Percentiles rank a stretch among this genome's conserved stretches.
phyloP scores from a whole-genome alignment of 2,797 vertebrate genomes.

The Cryptoblepharus egeriae region DNA sequence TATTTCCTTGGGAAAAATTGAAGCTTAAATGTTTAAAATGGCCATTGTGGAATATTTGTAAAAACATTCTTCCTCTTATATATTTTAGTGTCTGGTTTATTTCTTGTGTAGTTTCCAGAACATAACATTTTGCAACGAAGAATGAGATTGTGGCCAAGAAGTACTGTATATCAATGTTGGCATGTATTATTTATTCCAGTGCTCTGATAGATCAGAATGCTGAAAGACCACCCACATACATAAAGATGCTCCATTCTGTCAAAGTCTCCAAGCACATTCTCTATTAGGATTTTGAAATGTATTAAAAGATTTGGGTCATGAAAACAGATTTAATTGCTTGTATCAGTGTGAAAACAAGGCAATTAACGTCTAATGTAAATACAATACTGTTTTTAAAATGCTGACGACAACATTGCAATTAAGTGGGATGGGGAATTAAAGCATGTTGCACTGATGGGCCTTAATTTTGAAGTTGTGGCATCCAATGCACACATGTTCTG shows the following conservation, averaged over 20 bases:
- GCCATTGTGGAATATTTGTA: neutral
- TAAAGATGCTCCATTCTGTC: neutral
- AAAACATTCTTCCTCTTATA: neutral
- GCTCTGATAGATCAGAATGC: neutral
- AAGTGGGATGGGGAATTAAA: neutral
- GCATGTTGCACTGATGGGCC: neutral
- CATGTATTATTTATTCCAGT: neutral
- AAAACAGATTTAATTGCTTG: conserved; percentile 14
- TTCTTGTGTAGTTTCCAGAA: neutral
- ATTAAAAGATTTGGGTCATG: neutral
- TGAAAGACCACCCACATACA: neutral
- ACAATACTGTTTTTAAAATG: neutral
- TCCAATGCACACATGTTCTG: neutral
- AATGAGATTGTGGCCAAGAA: neutral
- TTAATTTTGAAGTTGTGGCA: neutral
- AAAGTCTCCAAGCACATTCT: neutral
- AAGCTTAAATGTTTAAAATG: neutral
- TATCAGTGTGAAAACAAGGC: conserved; percentile 10
- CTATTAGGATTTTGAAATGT: neutral
- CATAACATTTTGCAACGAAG: conserved; percentile 2
- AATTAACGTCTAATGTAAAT: conserved; percentile 17
- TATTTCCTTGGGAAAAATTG: neutral
- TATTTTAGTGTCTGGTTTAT: neutral
- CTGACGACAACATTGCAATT: conserved; percentile 14
- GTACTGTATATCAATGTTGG: neutral